phyloP scores from a whole-genome alignment of 2,888 invertebrate genomes.

The Diabrotica balteata region DNA sequence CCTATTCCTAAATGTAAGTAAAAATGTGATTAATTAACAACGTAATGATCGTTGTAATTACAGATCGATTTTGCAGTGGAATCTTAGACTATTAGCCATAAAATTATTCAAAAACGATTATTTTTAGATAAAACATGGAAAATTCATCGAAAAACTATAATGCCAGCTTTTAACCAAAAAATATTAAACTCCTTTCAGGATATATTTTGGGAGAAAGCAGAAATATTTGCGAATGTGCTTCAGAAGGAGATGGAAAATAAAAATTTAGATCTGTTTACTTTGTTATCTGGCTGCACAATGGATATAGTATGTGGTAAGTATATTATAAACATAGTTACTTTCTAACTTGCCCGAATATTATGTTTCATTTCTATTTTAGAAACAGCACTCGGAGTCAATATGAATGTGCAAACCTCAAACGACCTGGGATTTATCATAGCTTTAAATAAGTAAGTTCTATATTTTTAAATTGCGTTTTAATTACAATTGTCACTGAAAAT shows the following conservation, averaged over 20 bases:
- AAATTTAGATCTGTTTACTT: constrained; percentile 64
- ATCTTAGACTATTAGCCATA: too few relatives aligned
- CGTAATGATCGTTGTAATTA: too few relatives aligned
- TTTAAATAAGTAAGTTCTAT: constrained; percentile 32
- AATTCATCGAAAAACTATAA: constrained; percentile 65
- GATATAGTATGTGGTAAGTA: constrained; percentile 69
- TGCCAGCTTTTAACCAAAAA: constrained; percentile 71
- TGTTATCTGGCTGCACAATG: constrained; percentile 66
- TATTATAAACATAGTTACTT: constrained; percentile 6
- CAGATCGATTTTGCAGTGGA: too few relatives aligned
- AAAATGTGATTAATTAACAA: too few relatives aligned
- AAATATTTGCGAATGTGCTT: constrained; percentile 62
- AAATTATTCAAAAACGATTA: too few relatives aligned
- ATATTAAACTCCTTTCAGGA: constrained; percentile 68
- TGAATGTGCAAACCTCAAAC: constrained; percentile 28
- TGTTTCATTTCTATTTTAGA: constrained; percentile 26
- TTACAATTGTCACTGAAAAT: too few relatives aligned
- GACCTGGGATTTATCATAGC: constrained; percentile 20
- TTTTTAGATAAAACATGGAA: constrained; percentile 67
- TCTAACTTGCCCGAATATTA: background rate
- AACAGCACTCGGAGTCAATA: constrained; percentile 32
- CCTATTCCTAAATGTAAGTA: too few relatives aligned
- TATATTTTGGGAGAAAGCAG: constrained; percentile 68
- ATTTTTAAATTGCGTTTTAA: background rate
- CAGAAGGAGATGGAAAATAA: constrained; percentile 52